phyloP scores from a whole-genome alignment of 2,113 vertebrate genomes.

The Heloderma charlesbogerti region DNA sequence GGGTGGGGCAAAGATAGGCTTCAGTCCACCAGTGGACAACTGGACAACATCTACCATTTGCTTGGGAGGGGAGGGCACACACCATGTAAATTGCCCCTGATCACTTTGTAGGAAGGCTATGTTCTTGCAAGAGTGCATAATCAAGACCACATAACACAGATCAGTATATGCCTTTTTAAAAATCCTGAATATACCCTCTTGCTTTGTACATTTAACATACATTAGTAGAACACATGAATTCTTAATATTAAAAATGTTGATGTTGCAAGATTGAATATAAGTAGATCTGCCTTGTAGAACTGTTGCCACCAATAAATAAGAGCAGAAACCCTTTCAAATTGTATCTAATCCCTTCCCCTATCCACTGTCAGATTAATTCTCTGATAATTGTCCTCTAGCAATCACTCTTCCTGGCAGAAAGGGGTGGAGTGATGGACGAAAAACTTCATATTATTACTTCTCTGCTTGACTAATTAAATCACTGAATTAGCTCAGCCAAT shows the following conservation, averaged over 20 bases:
- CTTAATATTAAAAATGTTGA: not conserved
- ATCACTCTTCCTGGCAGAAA: not conserved
- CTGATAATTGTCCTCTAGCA: not conserved
- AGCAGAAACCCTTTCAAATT: not conserved
- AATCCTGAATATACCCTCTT: not conserved
- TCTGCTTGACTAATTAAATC: not conserved
- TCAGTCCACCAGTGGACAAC: not conserved
- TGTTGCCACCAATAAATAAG: not conserved
- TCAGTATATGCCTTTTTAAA: not conserved
- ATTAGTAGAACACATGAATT: not conserved
- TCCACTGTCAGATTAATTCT: not conserved
- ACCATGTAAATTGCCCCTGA: not conserved
- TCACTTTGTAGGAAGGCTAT: not conserved
- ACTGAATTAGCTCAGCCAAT: not conserved
- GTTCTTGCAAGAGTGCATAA: not conserved
- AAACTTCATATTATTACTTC: not conserved
- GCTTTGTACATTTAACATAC: not conserved
- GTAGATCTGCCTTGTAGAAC: not conserved
- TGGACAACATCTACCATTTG: not conserved
- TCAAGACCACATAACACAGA: not conserved
- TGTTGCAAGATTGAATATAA: not conserved
- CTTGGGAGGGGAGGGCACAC: not conserved
- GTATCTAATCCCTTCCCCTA: not conserved
- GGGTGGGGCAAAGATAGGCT: not conserved
- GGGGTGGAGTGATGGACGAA: not conserved